Conservation (phyloP, 2,113 vertebrate species). For the Saguinus midas region DNA sequence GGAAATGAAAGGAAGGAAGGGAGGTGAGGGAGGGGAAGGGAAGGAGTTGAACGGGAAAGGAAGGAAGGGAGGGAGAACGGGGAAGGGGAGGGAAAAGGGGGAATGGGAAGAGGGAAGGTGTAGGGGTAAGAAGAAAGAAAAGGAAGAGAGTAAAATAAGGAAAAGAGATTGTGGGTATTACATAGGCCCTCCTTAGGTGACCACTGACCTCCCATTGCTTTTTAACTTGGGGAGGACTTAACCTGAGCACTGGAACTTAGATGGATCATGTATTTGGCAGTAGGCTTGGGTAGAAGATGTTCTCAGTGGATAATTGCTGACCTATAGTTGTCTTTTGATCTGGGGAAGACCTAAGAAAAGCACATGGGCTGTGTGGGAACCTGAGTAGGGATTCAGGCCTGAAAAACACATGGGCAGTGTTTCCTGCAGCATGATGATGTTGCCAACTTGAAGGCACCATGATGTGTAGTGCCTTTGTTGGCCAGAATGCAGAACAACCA, state of each 20-base stretch:
- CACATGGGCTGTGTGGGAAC: neutral
- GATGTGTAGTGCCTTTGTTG: neutral
- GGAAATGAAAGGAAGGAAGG: fast-evolving
- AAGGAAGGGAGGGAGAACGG: no score
- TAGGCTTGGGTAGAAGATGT: neutral
- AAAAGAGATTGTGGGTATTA: no score
- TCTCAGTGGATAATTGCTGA: neutral
- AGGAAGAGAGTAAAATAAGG: no score
- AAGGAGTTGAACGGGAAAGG: no score
- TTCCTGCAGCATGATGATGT: neutral
- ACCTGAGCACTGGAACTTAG: neutral
- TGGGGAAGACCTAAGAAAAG: neutral
- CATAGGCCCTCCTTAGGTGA: no score
- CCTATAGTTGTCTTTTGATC: neutral
- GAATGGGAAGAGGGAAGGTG: no score
- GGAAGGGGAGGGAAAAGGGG: no score
- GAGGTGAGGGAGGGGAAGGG: no score
- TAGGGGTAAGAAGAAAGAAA: no score
- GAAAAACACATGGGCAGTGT: neutral
- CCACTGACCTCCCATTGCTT: no score
- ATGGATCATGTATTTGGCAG: neutral
- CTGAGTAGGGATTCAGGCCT: neutral
- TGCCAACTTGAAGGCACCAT: neutral
- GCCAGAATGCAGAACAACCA: neutral
- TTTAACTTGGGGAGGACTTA: no score